Evolutionary conservation across 2,888 invertebrate species (phyloP), one percentile per base, ranked within the genome.

Genomic region (Nebria salina): DNA sequence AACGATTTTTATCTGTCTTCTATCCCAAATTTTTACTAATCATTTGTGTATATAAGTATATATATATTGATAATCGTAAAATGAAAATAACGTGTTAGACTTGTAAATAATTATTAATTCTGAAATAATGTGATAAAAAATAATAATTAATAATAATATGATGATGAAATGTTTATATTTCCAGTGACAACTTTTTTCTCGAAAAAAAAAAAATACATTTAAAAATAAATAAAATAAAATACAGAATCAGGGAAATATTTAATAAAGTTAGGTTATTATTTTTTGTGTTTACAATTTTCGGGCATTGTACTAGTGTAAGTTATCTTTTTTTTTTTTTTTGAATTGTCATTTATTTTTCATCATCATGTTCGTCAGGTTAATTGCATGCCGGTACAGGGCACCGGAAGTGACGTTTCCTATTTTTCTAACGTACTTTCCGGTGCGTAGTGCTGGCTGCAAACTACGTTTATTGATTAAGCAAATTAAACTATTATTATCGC

Each of bases 91-190:
- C 72, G 73, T 82, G 73, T 78, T 83, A 79, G 77, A 83, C 82
- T 70, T 84, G 83, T 84, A 84, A 83, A 83, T 84, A 84, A 78
- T 82, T 83, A 83, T 83, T 82, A 83, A 83, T 73, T 76, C 72
- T 81, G 81, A 81, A 81, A 81, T 81, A 79, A 84, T 84, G 83
- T 84, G 83, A 83, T 82, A 83, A 83, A 34, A 83, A 84, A 83
- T 83, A 83, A 84, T 84, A 84, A 84, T 84, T 83, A 83, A 82
- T 81, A 81, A 54, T 54, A 54, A 54, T 54, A 54, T 54, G 54
- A 54, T 54, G 54, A 54, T 54, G 54, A 81, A 83, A 83, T 82
- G 82, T 83, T 75, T 83, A 83, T 84, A 84, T 84, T 84, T 84
- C 84, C 83, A 84, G 82, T 83, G 83, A 83, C 82, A 83, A 82